Conservation (phyloP, 2,797 vertebrate genomes). For the Acrocephalus scirpaceus region DNA sequence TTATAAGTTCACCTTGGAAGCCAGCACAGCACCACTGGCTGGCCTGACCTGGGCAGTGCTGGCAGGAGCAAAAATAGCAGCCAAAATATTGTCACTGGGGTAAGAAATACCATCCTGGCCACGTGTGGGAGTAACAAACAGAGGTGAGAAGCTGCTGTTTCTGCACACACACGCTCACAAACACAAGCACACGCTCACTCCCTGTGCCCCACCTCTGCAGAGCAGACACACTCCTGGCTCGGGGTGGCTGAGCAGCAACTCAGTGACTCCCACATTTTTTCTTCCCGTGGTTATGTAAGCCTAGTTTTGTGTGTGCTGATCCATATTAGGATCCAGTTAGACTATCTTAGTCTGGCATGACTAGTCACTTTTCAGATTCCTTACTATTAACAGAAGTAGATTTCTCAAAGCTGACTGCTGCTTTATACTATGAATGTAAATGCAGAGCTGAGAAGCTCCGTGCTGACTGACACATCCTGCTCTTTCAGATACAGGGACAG, state of each 20-base stretch:
- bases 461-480: slow-evolving; percentile 26
- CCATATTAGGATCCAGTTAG: neutral
- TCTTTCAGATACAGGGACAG: neutral
- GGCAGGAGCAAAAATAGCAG: slow-evolving; percentile 36
- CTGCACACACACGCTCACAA: neutral
- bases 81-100: neutral
- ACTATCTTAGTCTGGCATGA: slow-evolving; percentile 2
- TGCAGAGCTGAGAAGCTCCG: neutral
- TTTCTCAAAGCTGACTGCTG: slow-evolving; percentile 13
- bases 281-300: slow-evolving; percentile 7
- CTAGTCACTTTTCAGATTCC: slow-evolving; percentile 1
- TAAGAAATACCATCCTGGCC: neutral
- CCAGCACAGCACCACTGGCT: neutral
- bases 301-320: slow-evolving; percentile 11
- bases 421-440: slow-evolving; percentile 13
- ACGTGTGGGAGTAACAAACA: neutral
- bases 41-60: neutral
- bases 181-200: neutral
- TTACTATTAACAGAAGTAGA: slow-evolving; percentile 18
- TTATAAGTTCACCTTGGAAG: neutral
- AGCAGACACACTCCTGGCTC: neutral
- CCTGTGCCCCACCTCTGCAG: neutral
- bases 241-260: neutral
- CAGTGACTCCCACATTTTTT: neutral
- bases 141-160: slow-evolving; percentile 20